A percentile compares a stretch with the other conserved stretches of the same genome.
phyloP scores from a whole-genome alignment of 1,140 invertebrate genomes.

The Glomeris maerens region DNA sequence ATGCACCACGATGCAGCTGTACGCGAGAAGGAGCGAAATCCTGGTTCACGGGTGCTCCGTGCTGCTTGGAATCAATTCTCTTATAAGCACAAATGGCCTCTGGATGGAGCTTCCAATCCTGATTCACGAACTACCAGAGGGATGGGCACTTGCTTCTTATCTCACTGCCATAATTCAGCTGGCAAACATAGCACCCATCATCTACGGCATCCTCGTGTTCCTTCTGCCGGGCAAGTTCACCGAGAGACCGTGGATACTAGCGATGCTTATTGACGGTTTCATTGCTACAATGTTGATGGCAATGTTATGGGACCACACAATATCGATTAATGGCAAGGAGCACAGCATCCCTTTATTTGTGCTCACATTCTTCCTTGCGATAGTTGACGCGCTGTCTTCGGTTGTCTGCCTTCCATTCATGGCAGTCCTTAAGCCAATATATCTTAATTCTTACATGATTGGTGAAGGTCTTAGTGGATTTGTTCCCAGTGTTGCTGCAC shows the following conservation, averaged over 20 bases:
- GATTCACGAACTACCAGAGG: slow-evolving; percentile 63
- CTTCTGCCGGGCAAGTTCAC: not conserved
- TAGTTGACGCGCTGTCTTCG: slow-evolving; percentile 84
- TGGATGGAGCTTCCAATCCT: slow-evolving; percentile 79
- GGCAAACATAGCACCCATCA: slow-evolving; percentile 67
- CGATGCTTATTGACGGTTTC: slow-evolving; percentile 47
- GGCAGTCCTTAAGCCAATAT: slow-evolving; percentile 59
- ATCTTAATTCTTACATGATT: slow-evolving; percentile 48
- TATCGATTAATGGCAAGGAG: slow-evolving; percentile 37
- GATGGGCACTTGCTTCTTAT: slow-evolving; percentile 73
- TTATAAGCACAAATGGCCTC: slow-evolving; percentile 78
- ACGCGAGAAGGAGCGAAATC: not conserved
- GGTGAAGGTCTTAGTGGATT: slow-evolving; percentile 76
- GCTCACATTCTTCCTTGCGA: slow-evolving; percentile 60
- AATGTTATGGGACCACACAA: slow-evolving; percentile 54
- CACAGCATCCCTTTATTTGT: slow-evolving; percentile 58
- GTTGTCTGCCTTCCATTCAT: slow-evolving; percentile 83
- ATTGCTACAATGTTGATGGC: slow-evolving; percentile 50
- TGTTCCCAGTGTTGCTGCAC: slow-evolving; percentile 63
- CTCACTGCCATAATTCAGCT: slow-evolving; percentile 66
- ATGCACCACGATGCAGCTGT: not conserved
- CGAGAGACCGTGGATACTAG: slow-evolving; percentile 34
- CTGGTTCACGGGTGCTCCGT: slow-evolving; percentile 46
- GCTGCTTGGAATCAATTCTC: slow-evolving; percentile 74
- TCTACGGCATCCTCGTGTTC: slow-evolving; percentile 35